Percentiles rank a stretch among this genome's conserved stretches.
phyloP scores from a whole-genome alignment of 2,797 vertebrate genomes.

The Ataeniobius toweri region DNA sequence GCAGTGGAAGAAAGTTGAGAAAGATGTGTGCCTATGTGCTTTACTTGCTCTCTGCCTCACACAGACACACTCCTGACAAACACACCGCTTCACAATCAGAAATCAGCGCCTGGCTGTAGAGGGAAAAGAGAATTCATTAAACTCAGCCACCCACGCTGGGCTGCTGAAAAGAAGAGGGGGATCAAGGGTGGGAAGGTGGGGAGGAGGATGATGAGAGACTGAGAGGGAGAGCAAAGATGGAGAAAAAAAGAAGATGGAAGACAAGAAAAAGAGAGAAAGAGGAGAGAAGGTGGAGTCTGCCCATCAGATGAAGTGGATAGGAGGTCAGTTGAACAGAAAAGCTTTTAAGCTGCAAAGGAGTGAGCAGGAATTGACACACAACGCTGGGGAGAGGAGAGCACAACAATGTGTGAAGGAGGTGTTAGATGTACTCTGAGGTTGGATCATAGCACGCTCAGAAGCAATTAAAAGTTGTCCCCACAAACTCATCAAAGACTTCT shows the following conservation, averaged over 20 bases:
- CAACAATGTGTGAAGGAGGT: slow-evolving; percentile 40
- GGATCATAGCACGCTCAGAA: slow-evolving; percentile 36
- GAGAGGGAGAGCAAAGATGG: slow-evolving; percentile 33
- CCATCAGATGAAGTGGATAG: slow-evolving; percentile 66
- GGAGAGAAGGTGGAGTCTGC: slow-evolving; percentile 47
- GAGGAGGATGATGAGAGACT: slow-evolving; percentile 51
- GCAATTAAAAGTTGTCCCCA: slow-evolving; percentile 41
- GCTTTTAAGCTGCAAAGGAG: slow-evolving; percentile 61
- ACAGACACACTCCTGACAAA: slow-evolving; percentile 8
- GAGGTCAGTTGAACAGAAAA: slow-evolving; percentile 68
- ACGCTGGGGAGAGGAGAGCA: slow-evolving; percentile 26
- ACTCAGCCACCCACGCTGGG: slow-evolving; percentile 78
- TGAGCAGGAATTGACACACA: slow-evolving; percentile 45
- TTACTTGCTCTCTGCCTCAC: slow-evolving; percentile 6
- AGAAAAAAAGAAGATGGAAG: slow-evolving; percentile 45
- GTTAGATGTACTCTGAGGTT: slow-evolving; percentile 38
- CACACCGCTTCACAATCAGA: slow-evolving; percentile 76
- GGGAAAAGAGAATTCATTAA: slow-evolving; percentile 82
- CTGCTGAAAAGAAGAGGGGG: slow-evolving; percentile 64
- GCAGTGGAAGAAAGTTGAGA: slow-evolving; percentile 31
- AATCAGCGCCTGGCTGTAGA: slow-evolving; percentile 74
- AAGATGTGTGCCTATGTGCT: slow-evolving; percentile 24
- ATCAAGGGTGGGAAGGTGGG: slow-evolving; percentile 42
- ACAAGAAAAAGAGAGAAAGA: slow-evolving; percentile 30
- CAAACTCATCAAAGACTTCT: slow-evolving; percentile 22